These are phyloP conservation scores for Caenorhabditis sp. DNA, from an alignment of 2,888 invertebrate genomes.

Conservation along the genomic window DNA sequence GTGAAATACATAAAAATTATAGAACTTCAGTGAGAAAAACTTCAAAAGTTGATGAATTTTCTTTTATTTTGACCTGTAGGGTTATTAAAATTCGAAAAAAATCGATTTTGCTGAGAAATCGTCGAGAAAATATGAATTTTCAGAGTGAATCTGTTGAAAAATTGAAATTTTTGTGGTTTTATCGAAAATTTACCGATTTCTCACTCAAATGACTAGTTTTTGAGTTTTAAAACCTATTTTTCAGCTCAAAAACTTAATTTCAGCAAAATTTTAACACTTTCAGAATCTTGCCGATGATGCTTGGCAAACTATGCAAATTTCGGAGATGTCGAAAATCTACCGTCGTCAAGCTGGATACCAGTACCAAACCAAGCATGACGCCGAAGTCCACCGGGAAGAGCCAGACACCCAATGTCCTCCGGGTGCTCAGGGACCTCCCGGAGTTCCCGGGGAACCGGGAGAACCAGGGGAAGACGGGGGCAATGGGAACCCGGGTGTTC, in stretches of 20 bases:
- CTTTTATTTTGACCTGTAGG: no score
- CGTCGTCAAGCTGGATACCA: background rate
- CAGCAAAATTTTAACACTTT: background rate
- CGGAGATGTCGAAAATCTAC: slow-evolving; percentile 8
- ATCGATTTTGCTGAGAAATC: no score
- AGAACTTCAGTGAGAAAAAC: no score
- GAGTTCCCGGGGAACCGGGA: background rate
- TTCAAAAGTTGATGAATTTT: no score
- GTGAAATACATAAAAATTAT: no score
- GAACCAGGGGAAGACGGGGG: background rate
- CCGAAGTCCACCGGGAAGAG: background rate
- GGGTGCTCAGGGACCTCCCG: background rate
- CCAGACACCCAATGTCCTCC: background rate
- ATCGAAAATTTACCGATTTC: no score
- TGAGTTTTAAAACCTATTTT: no score
- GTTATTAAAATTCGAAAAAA: no score
- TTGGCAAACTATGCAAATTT: slow-evolving; percentile 29
- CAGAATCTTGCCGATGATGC: slow-evolving; percentile 26
- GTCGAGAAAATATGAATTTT: no score
- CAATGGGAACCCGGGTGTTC: slow-evolving; percentile 22
- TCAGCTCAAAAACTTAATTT: background rate
- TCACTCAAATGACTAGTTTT: no score
- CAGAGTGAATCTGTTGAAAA: no score
- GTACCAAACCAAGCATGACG: background rate
- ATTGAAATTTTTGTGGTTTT: no score